These are phyloP conservation scores for Varecia variegata DNA, from an alignment of 2,797 vertebrate genomes.

Conservation along the genomic window DNA sequence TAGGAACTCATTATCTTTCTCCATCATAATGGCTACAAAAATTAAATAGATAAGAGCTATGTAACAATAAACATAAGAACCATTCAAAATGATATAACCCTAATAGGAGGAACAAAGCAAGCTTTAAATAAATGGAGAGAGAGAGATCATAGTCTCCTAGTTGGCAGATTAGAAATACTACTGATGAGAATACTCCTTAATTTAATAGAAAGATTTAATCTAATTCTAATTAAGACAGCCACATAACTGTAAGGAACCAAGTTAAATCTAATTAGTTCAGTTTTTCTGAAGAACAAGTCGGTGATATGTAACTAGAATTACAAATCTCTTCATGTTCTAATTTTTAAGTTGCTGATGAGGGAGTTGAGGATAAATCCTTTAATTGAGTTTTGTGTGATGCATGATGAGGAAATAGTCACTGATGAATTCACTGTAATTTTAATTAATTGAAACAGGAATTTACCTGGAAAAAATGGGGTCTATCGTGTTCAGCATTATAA, in stretches of 20 bases:
- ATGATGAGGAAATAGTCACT: background rate
- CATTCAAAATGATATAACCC: background rate
- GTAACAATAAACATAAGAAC: background rate
- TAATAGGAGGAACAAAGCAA: background rate
- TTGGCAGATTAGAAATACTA: background rate
- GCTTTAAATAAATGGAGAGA: background rate
- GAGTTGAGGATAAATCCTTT: background rate
- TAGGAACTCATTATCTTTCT: background rate
- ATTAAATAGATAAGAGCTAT: background rate
- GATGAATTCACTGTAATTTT: background rate
- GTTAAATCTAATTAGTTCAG: background rate
- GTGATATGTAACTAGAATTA: background rate
- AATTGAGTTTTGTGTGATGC: background rate
- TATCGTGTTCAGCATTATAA: background rate
- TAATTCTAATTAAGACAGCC: slow-evolving; percentile 14
- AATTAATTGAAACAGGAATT: background rate
- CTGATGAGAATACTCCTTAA: background rate
- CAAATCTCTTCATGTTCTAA: background rate
- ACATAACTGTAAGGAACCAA: slow-evolving; percentile 1
- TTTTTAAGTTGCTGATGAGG: slow-evolving; percentile 19
- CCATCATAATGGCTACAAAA: background rate
- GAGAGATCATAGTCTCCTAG: background rate
- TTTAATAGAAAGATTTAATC: slow-evolving; percentile 9
- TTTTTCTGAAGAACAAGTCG: background rate
- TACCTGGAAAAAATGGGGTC: background rate